phyloP scores from a whole-genome alignment of 2,113 vertebrate genomes.

The Lepidothrix coronata region DNA sequence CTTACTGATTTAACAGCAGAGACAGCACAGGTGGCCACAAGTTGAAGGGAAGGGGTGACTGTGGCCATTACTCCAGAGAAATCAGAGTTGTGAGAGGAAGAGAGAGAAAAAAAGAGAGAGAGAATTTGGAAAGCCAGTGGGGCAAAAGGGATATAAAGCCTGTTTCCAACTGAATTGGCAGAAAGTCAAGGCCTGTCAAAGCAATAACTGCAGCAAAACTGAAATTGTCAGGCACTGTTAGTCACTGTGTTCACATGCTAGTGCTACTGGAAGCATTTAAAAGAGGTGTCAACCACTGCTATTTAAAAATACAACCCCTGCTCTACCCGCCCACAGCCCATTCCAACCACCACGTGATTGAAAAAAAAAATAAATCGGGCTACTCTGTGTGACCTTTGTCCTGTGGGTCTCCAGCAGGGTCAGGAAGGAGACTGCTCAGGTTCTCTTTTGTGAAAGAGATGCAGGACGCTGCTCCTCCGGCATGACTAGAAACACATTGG shows the following conservation, averaged over 20 bases:
- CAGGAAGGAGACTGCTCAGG: neutral
- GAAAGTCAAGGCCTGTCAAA: conserved; percentile 54
- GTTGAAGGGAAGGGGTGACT: neutral
- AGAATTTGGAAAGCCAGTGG: neutral
- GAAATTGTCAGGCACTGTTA: conserved; percentile 46
- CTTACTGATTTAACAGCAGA: neutral
- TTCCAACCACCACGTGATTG: neutral
- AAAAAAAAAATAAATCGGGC: neutral
- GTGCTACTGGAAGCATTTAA: conserved; percentile 28
- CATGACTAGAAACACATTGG: rapidly evolving
- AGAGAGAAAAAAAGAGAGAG: neutral
- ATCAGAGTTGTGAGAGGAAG: neutral
- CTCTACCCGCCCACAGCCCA: neutral
- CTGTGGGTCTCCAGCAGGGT: neutral
- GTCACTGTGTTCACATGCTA: conserved; percentile 9
- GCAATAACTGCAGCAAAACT: conserved; percentile 40
- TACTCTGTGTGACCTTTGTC: neutral
- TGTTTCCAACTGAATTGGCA: conserved; percentile 50
- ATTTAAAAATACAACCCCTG: neutral
- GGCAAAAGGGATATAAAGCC: conserved; percentile 23
- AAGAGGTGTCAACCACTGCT: conserved; percentile 10
- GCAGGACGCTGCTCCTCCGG: neutral
- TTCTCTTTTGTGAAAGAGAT: neutral
- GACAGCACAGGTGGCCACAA: neutral
- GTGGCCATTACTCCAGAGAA: neutral